Base-by-base conservation (phyloP, 2,113 vertebrate genomes). In the Todiramphus chloris region DNA sequence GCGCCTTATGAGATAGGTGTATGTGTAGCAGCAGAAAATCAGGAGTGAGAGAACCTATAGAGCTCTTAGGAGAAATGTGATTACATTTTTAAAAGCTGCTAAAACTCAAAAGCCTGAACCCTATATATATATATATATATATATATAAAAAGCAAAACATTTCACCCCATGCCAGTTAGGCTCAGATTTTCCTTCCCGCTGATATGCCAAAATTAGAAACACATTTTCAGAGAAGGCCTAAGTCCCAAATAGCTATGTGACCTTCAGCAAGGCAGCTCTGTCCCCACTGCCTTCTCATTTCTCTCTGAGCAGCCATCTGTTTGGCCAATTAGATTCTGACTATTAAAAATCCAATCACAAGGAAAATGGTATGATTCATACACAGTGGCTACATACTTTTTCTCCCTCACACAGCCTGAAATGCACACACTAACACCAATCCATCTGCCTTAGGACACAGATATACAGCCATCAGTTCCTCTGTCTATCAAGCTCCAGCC, bases 151-250 rank as follows among this genome's bases (percentile, higher is more conserved):
- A 87, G 59, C 41, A 86, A 93, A 87, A 44, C 5, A 70, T 88
- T 90, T 95, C 50, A 30, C 44, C 95, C 46, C 60, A 53, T 87
- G 23, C 53, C 0, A 46, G 48, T 79, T 58, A 82, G 60, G 51
- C 50, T 86, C 30, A n/a, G 64, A 87, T 81, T 86, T 89, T 89
- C 59, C 94, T 94, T 87, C 85, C 50, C 35, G 23, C 69, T 87
- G 92, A 92, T 93, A 83, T 0, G 20, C 37, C 68, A 81, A 92
- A 96, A 96, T 94, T 91, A 81, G 93, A 94, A 97, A 90, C 46
- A 62, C 14, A 83, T 94, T 97, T 93, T 70, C 76, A 93, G 76
- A 81, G 88, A 75, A 85, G n/a, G 21, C 13, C 50, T 69, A 56
- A 86, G 82, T 88, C 92, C 62, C 90, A 85, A 51, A 74, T 74